A percentile compares a stretch with the other conserved stretches of the same genome.
phyloP scores from a whole-genome alignment of 2,888 invertebrate genomes.

The Ophion slaviceki region DNA sequence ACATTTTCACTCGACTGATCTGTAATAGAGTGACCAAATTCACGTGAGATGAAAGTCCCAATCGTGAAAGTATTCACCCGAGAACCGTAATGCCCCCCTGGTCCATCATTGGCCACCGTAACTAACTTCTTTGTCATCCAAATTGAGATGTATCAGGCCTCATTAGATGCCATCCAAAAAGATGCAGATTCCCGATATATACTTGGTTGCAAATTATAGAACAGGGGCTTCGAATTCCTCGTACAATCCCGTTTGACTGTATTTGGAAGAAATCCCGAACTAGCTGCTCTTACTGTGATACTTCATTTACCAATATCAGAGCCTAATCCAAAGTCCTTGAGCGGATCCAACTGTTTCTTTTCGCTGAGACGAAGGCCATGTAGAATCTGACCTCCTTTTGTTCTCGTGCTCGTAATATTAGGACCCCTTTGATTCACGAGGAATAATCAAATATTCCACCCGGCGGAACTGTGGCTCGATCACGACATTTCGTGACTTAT shows the following conservation, averaged over 20 bases:
- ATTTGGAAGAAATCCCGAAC: slow-evolving; percentile 3
- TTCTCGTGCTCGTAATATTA: slow-evolving; percentile 39
- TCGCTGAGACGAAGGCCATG: background rate
- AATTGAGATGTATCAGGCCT: no score
- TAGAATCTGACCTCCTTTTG: slow-evolving; percentile 24
- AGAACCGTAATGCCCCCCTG: no score
- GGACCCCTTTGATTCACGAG: slow-evolving; percentile 35
- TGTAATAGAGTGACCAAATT: no score
- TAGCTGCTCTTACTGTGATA: slow-evolving; percentile 3
- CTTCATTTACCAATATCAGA: background rate
- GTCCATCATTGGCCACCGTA: no score
- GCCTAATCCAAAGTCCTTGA: slow-evolving; percentile 15
- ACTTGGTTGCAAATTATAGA: background rate
- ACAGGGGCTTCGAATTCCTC: background rate
- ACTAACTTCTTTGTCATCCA: no score
- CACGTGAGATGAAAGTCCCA: no score
- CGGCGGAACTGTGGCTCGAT: slow-evolving; percentile 27
- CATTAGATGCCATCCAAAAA: no score
- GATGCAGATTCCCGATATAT: background rate
- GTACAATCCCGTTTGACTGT: background rate
- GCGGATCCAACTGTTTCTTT: slow-evolving; percentile 18
- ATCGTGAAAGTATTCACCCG: no score
- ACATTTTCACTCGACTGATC: no score
- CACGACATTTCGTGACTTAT: slow-evolving; percentile 36
- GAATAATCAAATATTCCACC: slow-evolving; percentile 50